phyloP scores from a whole-genome alignment of 2,113 vertebrate species.

The Percopsis transmontana region DNA sequence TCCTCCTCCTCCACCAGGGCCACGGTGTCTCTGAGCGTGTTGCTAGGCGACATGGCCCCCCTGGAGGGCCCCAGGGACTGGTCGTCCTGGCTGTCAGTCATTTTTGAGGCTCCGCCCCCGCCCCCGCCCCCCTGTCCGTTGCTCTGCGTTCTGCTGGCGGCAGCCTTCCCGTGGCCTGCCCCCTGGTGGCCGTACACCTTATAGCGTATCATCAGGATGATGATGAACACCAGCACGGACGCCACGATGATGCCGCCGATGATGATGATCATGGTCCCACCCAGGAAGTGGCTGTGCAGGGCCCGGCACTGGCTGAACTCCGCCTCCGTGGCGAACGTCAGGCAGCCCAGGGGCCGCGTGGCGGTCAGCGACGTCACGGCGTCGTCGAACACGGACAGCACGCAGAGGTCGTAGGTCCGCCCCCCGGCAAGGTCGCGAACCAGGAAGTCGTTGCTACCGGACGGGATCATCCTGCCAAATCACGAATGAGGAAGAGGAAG shows the following conservation, averaged over 20 bases:
- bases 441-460: constrained; percentile 88
- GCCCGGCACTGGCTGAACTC: constrained; percentile 85
- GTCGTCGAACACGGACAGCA: constrained; percentile 88
- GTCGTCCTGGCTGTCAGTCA: constrained; percentile 73
- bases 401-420: constrained; percentile 90
- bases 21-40: constrained; percentile 75
- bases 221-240: constrained; percentile 92
- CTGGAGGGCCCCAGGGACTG: constrained; percentile 50
- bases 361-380: constrained; percentile 82
- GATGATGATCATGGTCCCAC: constrained; percentile 96
- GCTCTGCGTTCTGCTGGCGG: constrained; percentile 81
- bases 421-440: constrained; percentile 88
- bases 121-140: constrained; percentile 60
- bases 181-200: constrained; percentile 89
- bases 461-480: constrained; percentile 89
- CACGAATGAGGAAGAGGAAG: constrained; percentile 3
- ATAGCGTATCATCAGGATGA: constrained; percentile 92
- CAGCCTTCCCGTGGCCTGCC: constrained; percentile 69
- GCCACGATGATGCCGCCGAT: constrained; percentile 95
- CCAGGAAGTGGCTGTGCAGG: constrained; percentile 88
- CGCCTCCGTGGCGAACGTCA: constrained; percentile 83
- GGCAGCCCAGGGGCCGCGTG: constrained; percentile 85
- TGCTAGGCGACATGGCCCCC: constrained; percentile 61
- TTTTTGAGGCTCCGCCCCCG: constrained; percentile 58
- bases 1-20: constrained; percentile 70